Base-by-base conservation (phyloP, 2,797 vertebrate genomes). In the Eleutherodactylus coqui region DNA sequence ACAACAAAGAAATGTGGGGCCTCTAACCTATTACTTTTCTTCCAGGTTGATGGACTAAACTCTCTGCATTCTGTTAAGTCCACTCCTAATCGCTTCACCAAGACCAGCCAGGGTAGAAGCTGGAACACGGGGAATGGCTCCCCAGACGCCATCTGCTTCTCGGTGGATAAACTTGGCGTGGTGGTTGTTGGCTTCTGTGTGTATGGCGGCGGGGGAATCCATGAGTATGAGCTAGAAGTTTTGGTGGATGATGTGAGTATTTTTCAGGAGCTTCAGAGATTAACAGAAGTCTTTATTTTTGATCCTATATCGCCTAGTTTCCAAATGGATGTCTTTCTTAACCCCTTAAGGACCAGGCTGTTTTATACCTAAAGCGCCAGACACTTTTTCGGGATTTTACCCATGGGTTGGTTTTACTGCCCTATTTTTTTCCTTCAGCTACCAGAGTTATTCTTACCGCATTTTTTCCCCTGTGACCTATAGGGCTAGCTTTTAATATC, bases 121-220 rank as follows among this genome's bases (percentile, higher is more conserved):
- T 99, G 98, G 98, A 99, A 99, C 92, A 99, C 98, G 0, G 98
- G 98, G 53, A 99, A 99, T 36, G 98, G 98, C 69, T 99, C 98
- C 0, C 98, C 98, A 2, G 98, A 99, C 90, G 98, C 98, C 87
- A 99, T 99, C 92, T 99, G 98, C 90, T 96, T 99, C 91, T 97
- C 94, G 10, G 97, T 99, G 47, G 98, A 99, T 92, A 99, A 98
- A 89, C 95, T 97, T 77, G 98, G 98, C 11, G 93, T 98, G 84
- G 97, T 99, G 89, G 95, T 99, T 83, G 97, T 99, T 83, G 98
- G 98, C 19, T 99, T 98, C 92, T 98, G 97, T 79, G 98, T 99
- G 80, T 99, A 99, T 2, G 98, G 98, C 84, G 98, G 98, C 90
- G 98, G 98, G 43, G 98, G 98, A 88, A 98, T 99, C 93, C 98